Evolutionary conservation across 1,140 invertebrate species (phyloP), one percentile per base, ranked within the genome.

Genomic region (Dreissena polymorpha): DNA sequence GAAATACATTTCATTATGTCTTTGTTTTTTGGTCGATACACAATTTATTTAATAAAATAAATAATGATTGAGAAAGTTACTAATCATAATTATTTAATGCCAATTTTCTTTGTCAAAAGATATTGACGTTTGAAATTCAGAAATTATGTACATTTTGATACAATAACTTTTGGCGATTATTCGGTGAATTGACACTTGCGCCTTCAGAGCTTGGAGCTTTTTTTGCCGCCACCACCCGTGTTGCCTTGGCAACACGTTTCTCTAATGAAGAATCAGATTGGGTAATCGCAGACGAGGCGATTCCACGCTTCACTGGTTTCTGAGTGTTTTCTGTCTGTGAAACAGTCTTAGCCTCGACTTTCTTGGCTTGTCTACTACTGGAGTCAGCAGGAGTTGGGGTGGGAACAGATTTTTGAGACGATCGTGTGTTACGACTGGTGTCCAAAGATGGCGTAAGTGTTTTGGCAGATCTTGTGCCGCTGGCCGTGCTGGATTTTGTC

Each of bases 181-280:
- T n/a, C n/a, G 71, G 10, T 10, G 71, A 73, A 29, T 57, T 29
- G 6, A 57, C 10, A 39, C 21, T 65, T 7, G 73, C 64, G 39
- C 50, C 60, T 23, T 14, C 27, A 21, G 73, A 29, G 49, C 60
- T 65, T 0, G 16, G 5, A 49, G 23, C 3, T 60, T 65, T 76
- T 8, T 39, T 60, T n/a, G n/a, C n/a, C n/a, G n/a, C 50, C 8
- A 2, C 25, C 13, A 29, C n/a, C 25, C 60, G 60, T 5, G 39
- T 0, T 69, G 67, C 10, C 14, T 12, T 65, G 14, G 6, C 21
- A 8, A 18, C 57, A 6, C 25, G 27, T 29, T 76, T 76, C 21
- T 76, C 73, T 21, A 63, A 60, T 27, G 73, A 76, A 14, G 73
- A 76, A 5, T 76, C 73, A 23, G 73, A 65, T 10, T 55, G 21